These are phyloP conservation scores for Notolabrus celidotus DNA, from an alignment of 2,797 vertebrate species.

Conservation along the genomic window DNA sequence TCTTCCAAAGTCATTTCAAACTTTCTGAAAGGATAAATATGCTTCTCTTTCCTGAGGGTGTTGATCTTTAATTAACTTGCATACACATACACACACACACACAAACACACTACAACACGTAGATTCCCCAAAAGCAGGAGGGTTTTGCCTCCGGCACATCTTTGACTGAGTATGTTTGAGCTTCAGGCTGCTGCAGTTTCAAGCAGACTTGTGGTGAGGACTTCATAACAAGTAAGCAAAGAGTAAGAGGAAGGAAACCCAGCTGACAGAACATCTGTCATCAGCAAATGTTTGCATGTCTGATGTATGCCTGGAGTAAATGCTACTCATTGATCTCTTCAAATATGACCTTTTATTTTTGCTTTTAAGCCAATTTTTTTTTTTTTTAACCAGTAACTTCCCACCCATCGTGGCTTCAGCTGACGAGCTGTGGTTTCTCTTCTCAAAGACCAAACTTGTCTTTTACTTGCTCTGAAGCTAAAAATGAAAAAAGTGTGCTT, in stretches of 20 bases:
- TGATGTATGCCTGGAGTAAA: conserved; percentile 10
- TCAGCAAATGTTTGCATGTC: neutral
- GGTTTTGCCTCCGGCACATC: neutral
- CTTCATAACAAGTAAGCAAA: conserved; percentile 36
- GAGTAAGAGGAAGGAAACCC: conserved; percentile 45
- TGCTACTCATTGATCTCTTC: neutral
- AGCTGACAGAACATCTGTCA: conserved; percentile 54
- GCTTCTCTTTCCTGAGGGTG: neutral
- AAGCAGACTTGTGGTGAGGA: conserved; percentile 13
- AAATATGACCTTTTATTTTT: neutral
- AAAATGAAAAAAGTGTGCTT: neutral
- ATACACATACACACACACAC: conserved; percentile 1
- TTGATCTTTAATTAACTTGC: neutral
- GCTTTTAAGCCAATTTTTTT: neutral
- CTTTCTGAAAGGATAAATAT: neutral
- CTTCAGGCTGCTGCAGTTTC: conserved; percentile 4
- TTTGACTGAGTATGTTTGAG: conserved; percentile 16
- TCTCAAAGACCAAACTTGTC: conserved; percentile 14
- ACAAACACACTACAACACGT: conserved; percentile 7
- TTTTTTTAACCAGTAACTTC: neutral
- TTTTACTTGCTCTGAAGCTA: neutral
- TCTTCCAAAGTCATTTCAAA: neutral
- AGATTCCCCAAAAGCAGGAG: neutral
- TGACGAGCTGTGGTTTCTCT: neutral
- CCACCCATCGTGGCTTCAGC: neutral